Base-by-base conservation (phyloP, 23 tunicate genomes). In the Aplidium turbinatum region DNA sequence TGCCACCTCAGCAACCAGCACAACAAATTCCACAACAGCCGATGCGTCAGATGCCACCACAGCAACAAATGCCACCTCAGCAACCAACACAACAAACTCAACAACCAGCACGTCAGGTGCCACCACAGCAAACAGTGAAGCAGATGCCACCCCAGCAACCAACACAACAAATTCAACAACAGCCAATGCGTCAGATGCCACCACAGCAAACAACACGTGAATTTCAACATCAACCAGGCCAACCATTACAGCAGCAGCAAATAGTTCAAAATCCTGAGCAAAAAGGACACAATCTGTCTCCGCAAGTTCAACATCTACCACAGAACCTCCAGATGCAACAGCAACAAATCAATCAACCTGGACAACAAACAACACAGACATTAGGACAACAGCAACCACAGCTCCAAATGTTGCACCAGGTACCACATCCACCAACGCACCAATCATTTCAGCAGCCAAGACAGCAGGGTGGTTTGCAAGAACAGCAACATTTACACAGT, bases 1-100 rank as follows among this genome's bases (percentile, higher is more conserved):
- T 31, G 5, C 73, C 52, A 6, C 75, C 75, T 0, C 54, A 40
- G 18, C 75, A 68, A 68, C 61, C 75, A 25, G 27, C 75, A 38
- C 75, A 68, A 39, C 32, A 38, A n/a, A 9, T 63, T 63, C 0
- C 18, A 31, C 70, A 63, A 32, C 47, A 31, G 29, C 48, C 40
- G 5, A 9, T 5, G 4, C 24, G 19, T 62, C n/a, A n/a, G n/a
- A n/a, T n/a, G n/a, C n/a, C n/a, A n/a, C n/a, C n/a, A 11, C 60
- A 53, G 60, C 21, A 53, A 7, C 60, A 53, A 27, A 53, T 9
- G 13, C 48, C 9, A 42, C 13, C 48, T 42, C 48, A 42, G 9
- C 48, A 42, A 42, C 60, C 60, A 7, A 53, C 22, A 27, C 21
- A 24, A 7, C 60, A 53, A 19, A 53, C n/a, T 19, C 60, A 11